These are phyloP conservation scores for Hyperoplus immaculatus DNA, from an alignment of 2,797 vertebrate genomes.

Conservation along the genomic window DNA sequence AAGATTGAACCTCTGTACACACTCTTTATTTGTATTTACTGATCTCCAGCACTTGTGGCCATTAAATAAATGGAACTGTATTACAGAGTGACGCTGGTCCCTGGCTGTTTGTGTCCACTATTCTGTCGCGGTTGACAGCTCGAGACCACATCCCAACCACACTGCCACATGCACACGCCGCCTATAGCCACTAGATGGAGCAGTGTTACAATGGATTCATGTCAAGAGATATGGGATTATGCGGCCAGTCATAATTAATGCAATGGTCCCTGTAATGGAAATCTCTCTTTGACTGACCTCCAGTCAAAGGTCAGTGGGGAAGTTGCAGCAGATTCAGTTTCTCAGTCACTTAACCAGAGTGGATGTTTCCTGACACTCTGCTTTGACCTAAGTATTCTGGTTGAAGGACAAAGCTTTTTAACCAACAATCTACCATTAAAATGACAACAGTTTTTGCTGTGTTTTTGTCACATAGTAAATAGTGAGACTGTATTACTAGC, in stretches of 20 bases:
- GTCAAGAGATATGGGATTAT: background rate
- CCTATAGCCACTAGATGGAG: slow-evolving; percentile 55
- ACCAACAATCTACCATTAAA: background rate
- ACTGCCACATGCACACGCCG: slow-evolving; percentile 68
- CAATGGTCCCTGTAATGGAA: background rate
- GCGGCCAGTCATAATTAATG: background rate
- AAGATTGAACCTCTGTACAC: background rate
- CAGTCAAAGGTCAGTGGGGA: background rate
- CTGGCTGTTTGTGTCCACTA: slow-evolving; percentile 91
- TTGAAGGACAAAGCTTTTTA: slow-evolving; percentile 1
- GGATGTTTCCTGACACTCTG: background rate
- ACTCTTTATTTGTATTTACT: background rate
- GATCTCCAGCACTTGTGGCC: background rate
- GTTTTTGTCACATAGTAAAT: background rate
- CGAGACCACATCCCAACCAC: slow-evolving; percentile 87
- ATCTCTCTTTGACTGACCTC: background rate
- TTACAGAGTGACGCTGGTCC: slow-evolving; percentile 74
- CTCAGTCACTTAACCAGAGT: background rate
- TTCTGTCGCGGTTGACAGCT: slow-evolving; percentile 95
- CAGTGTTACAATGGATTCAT: background rate
- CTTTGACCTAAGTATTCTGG: background rate
- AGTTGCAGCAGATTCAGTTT: background rate
- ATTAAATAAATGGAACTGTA: background rate
- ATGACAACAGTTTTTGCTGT: background rate
- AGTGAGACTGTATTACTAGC: background rate